Evolutionary conservation across 2,888 invertebrate genomes (phyloP), one percentile per base, ranked within the genome.

Genomic region (Elgonia sp.): DNA sequence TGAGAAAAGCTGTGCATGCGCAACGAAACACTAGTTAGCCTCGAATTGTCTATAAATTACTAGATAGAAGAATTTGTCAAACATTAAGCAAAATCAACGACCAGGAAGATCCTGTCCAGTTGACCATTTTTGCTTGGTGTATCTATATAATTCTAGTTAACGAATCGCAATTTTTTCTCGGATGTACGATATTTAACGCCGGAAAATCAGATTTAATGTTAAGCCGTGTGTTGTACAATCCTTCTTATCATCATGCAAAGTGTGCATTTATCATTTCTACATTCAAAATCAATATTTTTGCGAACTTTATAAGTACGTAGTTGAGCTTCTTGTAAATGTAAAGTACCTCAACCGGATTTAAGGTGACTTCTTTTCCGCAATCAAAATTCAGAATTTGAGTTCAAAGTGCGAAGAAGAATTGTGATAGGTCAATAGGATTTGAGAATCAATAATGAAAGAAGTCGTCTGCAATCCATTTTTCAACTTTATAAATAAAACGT

Each of bases 1-100:
- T 93, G 92, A 93, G 93, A 93, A 92, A 91, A 91, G 89, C 91
- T 92, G 90, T 92, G 92, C 93, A 92, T 92, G 91, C 91, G 94
- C 94, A 94, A 94, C 94, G 94, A 94, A 93, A 90, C 65, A 46
- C 29, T 88, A 88, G 70, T 80, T 87, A 89, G 87, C 69, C 80
- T 87, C 72, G 80, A 87, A 84, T 83, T 81, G 70, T 80, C 84
- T 86, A 77, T 73, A 77, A 60, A 75, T 40, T 79, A 29, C 5
- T 85, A 89, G 83, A 53, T 85, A 89, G 82, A 70, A 72, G 40
- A 87, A 86, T 83, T 29, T 79, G 83, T 76, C 72, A 87, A 62
- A 84, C 72, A 62, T 75, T 72, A 84, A 84, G 84, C 80, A 83
- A 88, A 76, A 63, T 46, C 20, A 63, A 16, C 46, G 69, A 67